These are phyloP conservation scores for Sebastes glaucus DNA, from an alignment of 2,797 vertebrate species.

Conservation along the genomic window DNA sequence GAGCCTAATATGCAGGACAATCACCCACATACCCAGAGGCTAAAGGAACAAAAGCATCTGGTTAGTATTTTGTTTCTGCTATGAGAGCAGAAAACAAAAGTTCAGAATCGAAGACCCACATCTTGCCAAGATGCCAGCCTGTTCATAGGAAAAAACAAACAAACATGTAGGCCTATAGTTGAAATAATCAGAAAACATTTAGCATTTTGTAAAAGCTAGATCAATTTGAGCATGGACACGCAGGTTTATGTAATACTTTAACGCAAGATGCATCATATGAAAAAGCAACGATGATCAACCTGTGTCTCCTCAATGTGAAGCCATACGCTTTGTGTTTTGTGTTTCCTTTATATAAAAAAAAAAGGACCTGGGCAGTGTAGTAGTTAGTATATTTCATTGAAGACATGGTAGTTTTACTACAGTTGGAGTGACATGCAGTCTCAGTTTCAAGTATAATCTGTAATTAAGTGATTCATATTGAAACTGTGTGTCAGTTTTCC, in stretches of 20 bases:
- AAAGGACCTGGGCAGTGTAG: background rate
- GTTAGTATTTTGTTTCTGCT: conserved; percentile 22
- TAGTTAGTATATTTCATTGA: conserved; percentile 1
- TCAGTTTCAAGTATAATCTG: background rate
- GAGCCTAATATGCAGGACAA: background rate
- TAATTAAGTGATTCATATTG: conserved; percentile 27
- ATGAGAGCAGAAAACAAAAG: conserved; percentile 17
- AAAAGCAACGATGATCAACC: background rate
- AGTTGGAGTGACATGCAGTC: conserved; percentile 5
- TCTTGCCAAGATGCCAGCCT: background rate
- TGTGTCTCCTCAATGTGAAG: background rate
- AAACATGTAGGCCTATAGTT: conserved; percentile 13
- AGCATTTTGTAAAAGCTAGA: background rate
- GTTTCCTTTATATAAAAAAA: background rate
- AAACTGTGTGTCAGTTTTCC: conserved; percentile 21
- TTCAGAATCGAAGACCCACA: background rate
- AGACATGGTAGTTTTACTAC: conserved; percentile 11
- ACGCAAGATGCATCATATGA: background rate
- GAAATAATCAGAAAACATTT: conserved; percentile 25
- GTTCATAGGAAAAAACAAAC: background rate
- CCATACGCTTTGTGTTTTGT: background rate
- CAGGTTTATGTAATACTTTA: background rate
- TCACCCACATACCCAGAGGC: conserved; percentile 9
- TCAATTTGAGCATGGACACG: background rate
- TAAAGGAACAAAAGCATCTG: conserved; percentile 29